These are phyloP conservation scores for Drosophila infuscata DNA, from an alignment of 2,888 invertebrate species.

Conservation along the genomic window DNA sequence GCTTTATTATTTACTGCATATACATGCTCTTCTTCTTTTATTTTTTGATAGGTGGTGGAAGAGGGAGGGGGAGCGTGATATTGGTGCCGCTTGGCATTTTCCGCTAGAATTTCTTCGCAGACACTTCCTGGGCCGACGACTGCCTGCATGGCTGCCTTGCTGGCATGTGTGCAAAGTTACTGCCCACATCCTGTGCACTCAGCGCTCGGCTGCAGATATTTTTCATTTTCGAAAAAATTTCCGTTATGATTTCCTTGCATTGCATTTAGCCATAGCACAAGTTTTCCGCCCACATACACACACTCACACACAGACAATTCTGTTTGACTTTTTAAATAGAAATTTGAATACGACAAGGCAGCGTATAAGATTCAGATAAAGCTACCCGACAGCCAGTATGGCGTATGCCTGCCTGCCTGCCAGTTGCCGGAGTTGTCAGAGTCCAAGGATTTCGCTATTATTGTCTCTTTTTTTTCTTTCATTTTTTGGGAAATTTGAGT, in stretches of 20 bases:
- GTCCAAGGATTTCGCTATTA: constrained; percentile 47
- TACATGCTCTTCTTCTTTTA: constrained; percentile 14
- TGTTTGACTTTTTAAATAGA: constrained; percentile 56
- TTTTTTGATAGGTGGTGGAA: not conserved
- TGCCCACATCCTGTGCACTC: constrained; percentile 67
- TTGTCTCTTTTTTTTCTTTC: constrained; percentile 26
- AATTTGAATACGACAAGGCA: constrained; percentile 76
- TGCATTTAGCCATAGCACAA: constrained; percentile 55
- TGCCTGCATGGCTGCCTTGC: constrained; percentile 48
- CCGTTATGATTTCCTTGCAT: constrained; percentile 78
- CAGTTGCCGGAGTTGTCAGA: constrained; percentile 48
- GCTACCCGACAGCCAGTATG: constrained; percentile 33
- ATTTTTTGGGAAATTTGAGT: constrained; percentile 46
- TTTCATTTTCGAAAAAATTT: constrained; percentile 75
- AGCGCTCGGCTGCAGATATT: constrained; percentile 55
- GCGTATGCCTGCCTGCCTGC: constrained; percentile 21
- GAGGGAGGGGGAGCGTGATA: not conserved
- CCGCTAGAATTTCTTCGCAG: constrained; percentile 58
- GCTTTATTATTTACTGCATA: constrained; percentile 62
- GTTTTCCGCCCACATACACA: constrained; percentile 43
- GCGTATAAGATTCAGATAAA: constrained; percentile 76
- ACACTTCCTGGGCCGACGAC: constrained; percentile 62
- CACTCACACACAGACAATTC: constrained; percentile 14
- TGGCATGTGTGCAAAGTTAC: constrained; percentile 73
- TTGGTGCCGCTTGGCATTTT: constrained; percentile 40